Evolutionary conservation across 2,888 invertebrate species (phyloP).

Genomic region (Lordiphosa andalusiaca): DNA sequence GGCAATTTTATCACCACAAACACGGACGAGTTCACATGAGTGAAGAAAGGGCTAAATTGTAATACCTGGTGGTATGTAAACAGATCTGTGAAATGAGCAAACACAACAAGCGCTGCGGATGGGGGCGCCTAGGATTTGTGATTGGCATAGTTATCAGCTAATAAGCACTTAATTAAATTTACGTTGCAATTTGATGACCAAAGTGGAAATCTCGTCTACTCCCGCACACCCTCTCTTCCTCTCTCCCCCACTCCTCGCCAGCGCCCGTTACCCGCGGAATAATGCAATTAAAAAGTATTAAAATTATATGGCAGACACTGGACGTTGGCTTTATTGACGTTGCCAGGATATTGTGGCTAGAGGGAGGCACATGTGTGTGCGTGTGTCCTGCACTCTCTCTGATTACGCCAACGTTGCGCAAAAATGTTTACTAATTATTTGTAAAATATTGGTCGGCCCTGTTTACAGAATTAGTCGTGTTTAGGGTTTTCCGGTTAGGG

Average conservation of each 20-base stretch:
- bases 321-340: conserved; percentile 34
- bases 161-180: conserved; percentile 69
- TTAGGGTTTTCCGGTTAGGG: neutral
- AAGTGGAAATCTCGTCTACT: conserved; percentile 2
- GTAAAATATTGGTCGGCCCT: conserved; percentile 63
- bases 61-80: conserved; percentile 6
- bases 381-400: conserved; percentile 9
- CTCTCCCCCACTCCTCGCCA: neutral
- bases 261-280: conserved; percentile 10
- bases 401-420: conserved; percentile 31
- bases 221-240: neutral
- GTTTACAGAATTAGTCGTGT: conserved; percentile 51
- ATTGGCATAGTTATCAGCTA: conserved; percentile 43
- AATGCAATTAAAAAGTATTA: conserved; percentile 69
- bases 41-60: conserved; percentile 7
- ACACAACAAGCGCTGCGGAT: neutral
- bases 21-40: conserved; percentile 46
- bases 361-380: neutral
- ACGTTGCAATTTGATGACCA: conserved; percentile 30
- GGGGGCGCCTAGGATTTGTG: conserved; percentile 10
- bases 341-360: conserved; percentile 50
- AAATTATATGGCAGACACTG: conserved; percentile 53
- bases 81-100: conserved; percentile 20
- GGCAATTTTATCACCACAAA: neutral
- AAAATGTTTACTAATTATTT: conserved; percentile 68